phyloP scores from a whole-genome alignment of 1,140 invertebrate genomes.

The Drosophila sturtevanti region DNA sequence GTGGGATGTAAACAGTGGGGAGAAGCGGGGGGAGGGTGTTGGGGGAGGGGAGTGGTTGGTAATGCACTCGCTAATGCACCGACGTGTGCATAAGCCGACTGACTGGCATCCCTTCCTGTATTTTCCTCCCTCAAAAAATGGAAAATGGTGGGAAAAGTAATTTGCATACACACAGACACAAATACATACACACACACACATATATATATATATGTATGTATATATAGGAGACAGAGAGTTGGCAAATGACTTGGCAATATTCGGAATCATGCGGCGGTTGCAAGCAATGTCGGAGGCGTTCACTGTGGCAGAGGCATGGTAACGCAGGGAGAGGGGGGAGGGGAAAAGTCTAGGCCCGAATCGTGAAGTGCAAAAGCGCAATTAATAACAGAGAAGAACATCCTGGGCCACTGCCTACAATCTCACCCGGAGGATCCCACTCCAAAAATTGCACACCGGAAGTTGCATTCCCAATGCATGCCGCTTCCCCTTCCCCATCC shows the following conservation, averaged over 20 bases:
- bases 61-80: neutral
- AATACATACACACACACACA: neutral
- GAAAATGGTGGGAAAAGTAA: constrained; percentile 50
- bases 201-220: neutral
- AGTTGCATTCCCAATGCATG: constrained; percentile 23
- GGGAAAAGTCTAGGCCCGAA: constrained; percentile 26
- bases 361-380: constrained; percentile 63
- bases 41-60: neutral
- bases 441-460: constrained; percentile 1
- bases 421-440: neutral
- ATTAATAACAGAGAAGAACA: constrained; percentile 52
- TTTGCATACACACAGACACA: constrained; percentile 57
- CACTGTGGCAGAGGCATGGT: neutral
- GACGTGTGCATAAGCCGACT: constrained; percentile 21
- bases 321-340: neutral
- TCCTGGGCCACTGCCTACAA: neutral
- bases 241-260: constrained; percentile 64
- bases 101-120: constrained; percentile 26
- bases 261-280: neutral
- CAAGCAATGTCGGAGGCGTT: neutral
- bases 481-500: neutral
- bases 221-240: constrained; percentile 18
- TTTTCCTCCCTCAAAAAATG: constrained; percentile 2
- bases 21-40: neutral
- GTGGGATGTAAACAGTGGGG: neutral